Conservation (phyloP, 2,888 invertebrate species). For the Phyllotreta striolata region DNA sequence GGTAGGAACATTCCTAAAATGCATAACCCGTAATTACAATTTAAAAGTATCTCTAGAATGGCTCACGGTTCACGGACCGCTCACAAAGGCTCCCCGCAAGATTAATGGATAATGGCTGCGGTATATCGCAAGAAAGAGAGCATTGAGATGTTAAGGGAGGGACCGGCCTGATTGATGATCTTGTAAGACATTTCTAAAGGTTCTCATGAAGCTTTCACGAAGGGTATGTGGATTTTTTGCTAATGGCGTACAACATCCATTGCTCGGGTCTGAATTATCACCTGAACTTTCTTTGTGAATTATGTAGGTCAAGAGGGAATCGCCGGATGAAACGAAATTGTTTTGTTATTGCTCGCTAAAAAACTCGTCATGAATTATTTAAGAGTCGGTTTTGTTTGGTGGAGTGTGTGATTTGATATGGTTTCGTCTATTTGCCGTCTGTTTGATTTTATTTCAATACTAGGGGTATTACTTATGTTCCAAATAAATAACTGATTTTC, state of each 20-base stretch:
- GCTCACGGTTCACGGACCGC: constrained; percentile 51
- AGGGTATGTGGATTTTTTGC: constrained; percentile 41
- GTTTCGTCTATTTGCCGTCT: background rate
- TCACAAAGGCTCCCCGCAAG: constrained; percentile 47
- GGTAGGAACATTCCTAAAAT: constrained; percentile 30
- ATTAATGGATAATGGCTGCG: constrained; percentile 54
- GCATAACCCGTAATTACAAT: constrained; percentile 50
- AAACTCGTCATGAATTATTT: constrained; percentile 28
- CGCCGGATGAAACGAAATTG: constrained; percentile 22
- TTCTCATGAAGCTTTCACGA: constrained; percentile 44
- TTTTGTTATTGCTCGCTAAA: constrained; percentile 17
- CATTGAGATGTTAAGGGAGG: constrained; percentile 52
- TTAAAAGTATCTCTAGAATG: constrained; percentile 50
- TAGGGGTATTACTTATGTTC: too few species aligned
- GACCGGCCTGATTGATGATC: constrained; percentile 42
- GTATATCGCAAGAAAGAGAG: constrained; percentile 51
- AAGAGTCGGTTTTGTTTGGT: constrained; percentile 23
- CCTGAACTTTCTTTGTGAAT: constrained; percentile 37
- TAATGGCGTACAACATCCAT: constrained; percentile 34
- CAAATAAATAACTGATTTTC: too few species aligned
- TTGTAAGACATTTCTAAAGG: constrained; percentile 41
- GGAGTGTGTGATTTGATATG: constrained; percentile 25
- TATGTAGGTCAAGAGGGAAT: constrained; percentile 33
- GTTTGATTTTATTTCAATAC: too few species aligned
- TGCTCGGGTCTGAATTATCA: constrained; percentile 32